Conservation (phyloP, 1,140 invertebrate genomes). For the Trichonephila inaurata region DNA sequence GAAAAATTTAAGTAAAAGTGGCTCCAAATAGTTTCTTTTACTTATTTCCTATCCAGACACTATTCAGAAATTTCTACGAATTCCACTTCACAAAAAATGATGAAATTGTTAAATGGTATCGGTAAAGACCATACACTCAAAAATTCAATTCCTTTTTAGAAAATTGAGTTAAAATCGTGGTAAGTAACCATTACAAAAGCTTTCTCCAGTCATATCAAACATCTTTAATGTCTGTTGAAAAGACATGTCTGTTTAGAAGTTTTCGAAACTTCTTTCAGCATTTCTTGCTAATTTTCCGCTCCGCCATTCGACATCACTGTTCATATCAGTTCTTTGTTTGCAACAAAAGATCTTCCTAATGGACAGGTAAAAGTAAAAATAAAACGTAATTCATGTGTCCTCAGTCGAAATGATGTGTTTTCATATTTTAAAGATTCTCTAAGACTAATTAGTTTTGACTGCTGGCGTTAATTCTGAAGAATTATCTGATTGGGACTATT, state of each 20-base stretch:
- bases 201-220: neutral
- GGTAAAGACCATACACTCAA: neutral
- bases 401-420: slow-evolving; percentile 30
- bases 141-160: neutral
- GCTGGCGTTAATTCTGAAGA: neutral
- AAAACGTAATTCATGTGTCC: neutral
- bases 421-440: slow-evolving; percentile 31
- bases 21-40: no score
- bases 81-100: no score
- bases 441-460: slow-evolving; percentile 53
- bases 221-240: neutral
- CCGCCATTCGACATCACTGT: neutral
- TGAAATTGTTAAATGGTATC: no score
- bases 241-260: neutral
- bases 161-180: no score
- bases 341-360: neutral
- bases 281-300: neutral
- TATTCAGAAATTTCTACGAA: no score
- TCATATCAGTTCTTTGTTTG: neutral
- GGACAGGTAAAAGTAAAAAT: slow-evolving; percentile 4
- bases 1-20: no score
- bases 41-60: no score
- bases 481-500: slow-evolving; percentile 35
- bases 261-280: neutral
- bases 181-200: neutral